These are phyloP conservation scores for Cuniculus paca DNA, from an alignment of 2,797 vertebrate species.

Conservation along the genomic window DNA sequence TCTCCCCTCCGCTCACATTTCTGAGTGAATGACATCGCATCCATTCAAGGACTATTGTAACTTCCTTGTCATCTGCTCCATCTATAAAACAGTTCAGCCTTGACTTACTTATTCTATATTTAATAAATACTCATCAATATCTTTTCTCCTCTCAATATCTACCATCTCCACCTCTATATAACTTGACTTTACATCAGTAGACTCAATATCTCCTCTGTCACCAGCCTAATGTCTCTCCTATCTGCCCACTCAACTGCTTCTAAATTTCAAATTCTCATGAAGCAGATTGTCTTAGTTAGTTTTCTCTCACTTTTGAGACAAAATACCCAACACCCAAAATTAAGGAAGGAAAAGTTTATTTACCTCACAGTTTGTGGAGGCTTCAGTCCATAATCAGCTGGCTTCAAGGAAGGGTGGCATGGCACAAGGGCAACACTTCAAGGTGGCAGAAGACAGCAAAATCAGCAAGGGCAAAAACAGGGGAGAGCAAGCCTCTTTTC, in stretches of 20 bases:
- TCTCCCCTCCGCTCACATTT: background rate
- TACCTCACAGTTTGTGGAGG: too few relatives aligned
- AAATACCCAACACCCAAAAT: too few relatives aligned
- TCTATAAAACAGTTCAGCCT: background rate
- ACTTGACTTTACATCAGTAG: background rate
- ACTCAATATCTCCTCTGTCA: background rate
- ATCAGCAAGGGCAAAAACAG: too few relatives aligned
- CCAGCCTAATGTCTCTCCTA: background rate
- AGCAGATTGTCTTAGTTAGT: background rate
- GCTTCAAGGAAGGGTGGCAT: too few relatives aligned
- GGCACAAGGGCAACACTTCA: too few relatives aligned
- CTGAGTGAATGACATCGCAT: background rate
- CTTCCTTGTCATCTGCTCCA: background rate
- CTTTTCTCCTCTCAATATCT: background rate
- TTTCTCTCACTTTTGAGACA: too few relatives aligned
- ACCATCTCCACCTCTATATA: background rate
- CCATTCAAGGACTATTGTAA: background rate
- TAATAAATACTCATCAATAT: background rate
- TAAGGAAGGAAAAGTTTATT: too few relatives aligned
- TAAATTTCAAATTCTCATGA: constrained; percentile 15
- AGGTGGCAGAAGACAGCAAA: too few relatives aligned
- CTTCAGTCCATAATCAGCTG: too few relatives aligned
- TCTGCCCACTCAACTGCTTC: background rate
- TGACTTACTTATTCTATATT: background rate
- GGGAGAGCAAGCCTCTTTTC: too few relatives aligned